These are phyloP conservation scores for Psittacula derbiana DNA, from an alignment of 2,797 vertebrate genomes.

Conservation along the genomic window DNA sequence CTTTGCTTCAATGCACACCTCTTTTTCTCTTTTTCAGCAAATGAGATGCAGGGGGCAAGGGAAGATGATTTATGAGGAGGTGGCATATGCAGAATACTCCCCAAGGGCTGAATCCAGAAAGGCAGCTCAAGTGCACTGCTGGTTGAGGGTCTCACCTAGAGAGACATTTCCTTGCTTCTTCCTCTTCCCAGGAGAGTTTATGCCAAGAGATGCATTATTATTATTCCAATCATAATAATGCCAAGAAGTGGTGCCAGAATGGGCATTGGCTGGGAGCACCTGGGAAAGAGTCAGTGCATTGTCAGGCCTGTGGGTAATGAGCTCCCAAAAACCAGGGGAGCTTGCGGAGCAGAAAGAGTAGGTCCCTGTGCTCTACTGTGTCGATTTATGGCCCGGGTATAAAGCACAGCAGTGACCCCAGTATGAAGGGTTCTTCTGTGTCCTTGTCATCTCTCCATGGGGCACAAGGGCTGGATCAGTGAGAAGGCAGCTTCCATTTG, in stretches of 20 bases:
- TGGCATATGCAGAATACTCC: fast-evolving
- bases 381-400: neutral
- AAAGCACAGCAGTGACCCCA: neutral
- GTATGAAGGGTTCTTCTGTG: neutral
- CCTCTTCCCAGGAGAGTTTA: neutral
- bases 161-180: neutral
- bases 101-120: neutral
- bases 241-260: neutral
- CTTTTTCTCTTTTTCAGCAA: neutral
- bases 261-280: neutral
- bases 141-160: neutral
- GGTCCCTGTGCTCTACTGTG: neutral
- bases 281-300: neutral
- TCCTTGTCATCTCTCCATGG: neutral
- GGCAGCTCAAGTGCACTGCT: neutral
- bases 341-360: neutral
- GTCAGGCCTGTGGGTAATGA: neutral
- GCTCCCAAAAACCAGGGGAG: neutral
- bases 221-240: neutral
- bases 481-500: neutral
- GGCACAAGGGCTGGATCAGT: neutral
- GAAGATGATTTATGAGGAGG: neutral
- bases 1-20: neutral
- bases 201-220: neutral
- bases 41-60: neutral